Base-by-base conservation (phyloP, 2,888 invertebrate species). In the Linnaemya tessellans region DNA sequence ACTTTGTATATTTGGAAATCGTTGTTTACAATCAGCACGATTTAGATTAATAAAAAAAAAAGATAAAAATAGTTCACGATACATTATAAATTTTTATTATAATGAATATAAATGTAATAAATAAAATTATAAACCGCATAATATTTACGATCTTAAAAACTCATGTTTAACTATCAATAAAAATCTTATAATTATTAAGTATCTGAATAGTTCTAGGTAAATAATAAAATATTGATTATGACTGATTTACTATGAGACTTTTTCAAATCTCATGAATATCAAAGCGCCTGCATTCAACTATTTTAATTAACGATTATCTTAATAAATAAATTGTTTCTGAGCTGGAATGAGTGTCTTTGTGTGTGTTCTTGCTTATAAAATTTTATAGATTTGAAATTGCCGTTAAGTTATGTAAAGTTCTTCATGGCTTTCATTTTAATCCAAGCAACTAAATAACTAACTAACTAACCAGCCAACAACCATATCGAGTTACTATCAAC, bases 381-480 rank as follows among this genome's bases (percentile, higher is more conserved):
- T 84, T 90, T 90, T 90, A 91, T 89, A 88, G 88, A 89, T 89
- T 90, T 90, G 87, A 89, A 90, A 91, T 91, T 88, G 90, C 91
- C 90, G 90, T 90, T 91, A 89, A 86, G 87, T 87, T 84, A 70
- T 74, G 68, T 74, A 79, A 78, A 74, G 68, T 82, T 85, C 74
- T 82, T 58, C 15, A 22, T 15, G n/a, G 43, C 41, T 56, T 70
- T 71, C 30, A 43, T 64, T 71, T 70, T 79, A 67, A 68, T 18
- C 49, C 30, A 74, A 58, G 11, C 58, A 58, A 70, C 73, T n/a
- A 73, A 30, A 30, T 30, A 30, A 49, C 15, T 20, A 49, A 43
- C 20, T n/a, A 56, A 56, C 41, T 25, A 64, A 43, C 64, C 85
- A 70, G 22, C 73, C 88, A 89, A 89, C 90, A 91, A 89, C 88